A percentile compares a stretch with the other conserved stretches of the same genome.
phyloP scores from a whole-genome alignment of 2,888 invertebrate species.

The Esperia sulphurella region DNA sequence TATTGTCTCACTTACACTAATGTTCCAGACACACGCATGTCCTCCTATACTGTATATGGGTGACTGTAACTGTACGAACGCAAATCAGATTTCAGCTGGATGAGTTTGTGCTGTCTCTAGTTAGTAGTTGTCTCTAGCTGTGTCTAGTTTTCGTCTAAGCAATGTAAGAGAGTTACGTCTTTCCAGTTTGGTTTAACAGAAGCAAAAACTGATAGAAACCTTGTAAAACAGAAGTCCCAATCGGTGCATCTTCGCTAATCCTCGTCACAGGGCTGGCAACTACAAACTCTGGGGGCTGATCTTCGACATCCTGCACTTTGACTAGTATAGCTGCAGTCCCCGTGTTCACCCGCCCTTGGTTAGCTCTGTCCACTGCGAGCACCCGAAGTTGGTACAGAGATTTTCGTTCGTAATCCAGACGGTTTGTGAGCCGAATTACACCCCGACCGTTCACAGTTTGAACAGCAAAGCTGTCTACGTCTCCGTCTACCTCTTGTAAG shows the following conservation, averaged over 20 bases:
- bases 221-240: conserved; percentile 91
- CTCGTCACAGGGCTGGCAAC: conserved; percentile 92
- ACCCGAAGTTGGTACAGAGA: conserved; percentile 91
- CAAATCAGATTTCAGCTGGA: too few relatives aligned
- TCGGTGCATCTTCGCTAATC: conserved; percentile 90
- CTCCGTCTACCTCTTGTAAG: conserved; percentile 89
- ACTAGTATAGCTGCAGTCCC: conserved; percentile 93
- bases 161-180: too few relatives aligned
- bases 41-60: too few relatives aligned
- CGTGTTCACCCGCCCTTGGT: conserved; percentile 89
- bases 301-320: conserved; percentile 91
- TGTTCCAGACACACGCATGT: too few relatives aligned
- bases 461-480: conserved; percentile 87
- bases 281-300: conserved; percentile 94
- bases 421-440: conserved; percentile 85
- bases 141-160: too few relatives aligned
- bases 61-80: too few relatives aligned
- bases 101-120: too few relatives aligned
- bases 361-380: conserved; percentile 91
- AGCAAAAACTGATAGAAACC: conserved; percentile 58
- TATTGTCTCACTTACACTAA: too few relatives aligned
- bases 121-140: too few relatives aligned
- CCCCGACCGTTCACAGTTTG: conserved; percentile 92
- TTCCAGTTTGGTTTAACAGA: background rate
- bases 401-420: conserved; percentile 92